Evolutionary conservation across 2,888 invertebrate genomes (phyloP), one percentile per base, ranked within the genome.

Genomic region (Belgica antarctica): DNA sequence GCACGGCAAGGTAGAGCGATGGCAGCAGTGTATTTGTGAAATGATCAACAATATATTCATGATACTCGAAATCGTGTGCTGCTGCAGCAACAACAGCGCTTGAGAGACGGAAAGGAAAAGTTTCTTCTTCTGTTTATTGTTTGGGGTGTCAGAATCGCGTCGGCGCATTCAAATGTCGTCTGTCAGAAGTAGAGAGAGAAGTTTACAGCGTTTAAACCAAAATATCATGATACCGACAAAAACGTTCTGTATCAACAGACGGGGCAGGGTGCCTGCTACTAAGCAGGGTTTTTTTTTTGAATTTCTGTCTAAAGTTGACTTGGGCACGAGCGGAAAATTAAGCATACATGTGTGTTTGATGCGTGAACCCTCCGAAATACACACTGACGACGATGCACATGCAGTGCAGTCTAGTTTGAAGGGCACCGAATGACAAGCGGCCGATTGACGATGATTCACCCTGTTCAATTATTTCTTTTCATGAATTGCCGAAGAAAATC

Each of bases 361-460:
- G 34, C 5, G 41, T 41, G 15, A 12, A 4, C 41, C 12, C 41
- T 41, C 31, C 31, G 15, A 41, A 12, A 41, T 41, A 15, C 41
- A 41, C 41, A 4, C 3, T 41, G 41, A 41, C n/a, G n/a, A n/a
- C 7, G 15, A 3, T 41, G 41, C 41, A 41, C 7, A 41, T 41
- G 8, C 46, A 46, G 15, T 15, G 15, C 15, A 46, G 46, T 15
- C 5, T 4, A 46, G 46, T n/a, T 46, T 65, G 65, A 65, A 65
- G 65, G 65, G 41, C 65, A 65, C 65, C 41, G 17, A 41, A 65
- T 47, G 10, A n/a, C 17, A 4, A n/a, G n/a, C n/a, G n/a, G n/a
- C n/a, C n/a, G n/a, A n/a, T n/a, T n/a, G 59, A 22, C 24, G 46
- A 47, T 65, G 65, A 47, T 25, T 65, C 65, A 65, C 65, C 65